These are phyloP conservation scores for Protodeltote pygarga DNA, from an alignment of 2,888 invertebrate genomes.

Conservation along the genomic window DNA sequence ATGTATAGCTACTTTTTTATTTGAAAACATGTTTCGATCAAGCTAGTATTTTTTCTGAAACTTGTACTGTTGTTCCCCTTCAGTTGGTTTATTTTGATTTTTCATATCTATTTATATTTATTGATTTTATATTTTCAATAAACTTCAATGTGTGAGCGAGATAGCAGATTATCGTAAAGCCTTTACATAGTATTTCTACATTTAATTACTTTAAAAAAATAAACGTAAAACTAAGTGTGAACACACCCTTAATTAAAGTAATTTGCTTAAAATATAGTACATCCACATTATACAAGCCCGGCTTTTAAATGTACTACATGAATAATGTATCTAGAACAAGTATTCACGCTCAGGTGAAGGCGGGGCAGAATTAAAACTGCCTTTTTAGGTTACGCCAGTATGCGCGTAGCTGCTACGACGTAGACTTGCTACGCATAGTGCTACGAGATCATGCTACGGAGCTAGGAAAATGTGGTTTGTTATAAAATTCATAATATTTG, in stretches of 20 bases:
- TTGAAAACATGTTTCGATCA: too few species aligned
- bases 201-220: too few species aligned
- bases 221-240: neutral
- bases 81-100: too few species aligned
- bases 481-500: conserved; percentile 1
- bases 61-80: too few species aligned
- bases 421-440: conserved; percentile 22
- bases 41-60: too few species aligned
- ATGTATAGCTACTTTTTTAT: too few species aligned
- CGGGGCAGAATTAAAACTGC: conserved; percentile 25
- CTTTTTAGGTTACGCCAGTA: conserved; percentile 31
- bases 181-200: too few species aligned
- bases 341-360: conserved; percentile 41
- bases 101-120: too few species aligned
- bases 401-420: conserved; percentile 30
- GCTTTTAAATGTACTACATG: conserved; percentile 44
- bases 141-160: too few species aligned
- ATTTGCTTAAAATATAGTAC: conserved; percentile 40
- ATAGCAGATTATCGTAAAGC: too few species aligned
- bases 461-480: conserved; percentile 2
- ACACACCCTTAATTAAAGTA: conserved; percentile 29
- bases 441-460: conserved; percentile 24
- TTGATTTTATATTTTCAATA: too few species aligned
- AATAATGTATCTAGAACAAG: conserved; percentile 52
- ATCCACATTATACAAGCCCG: conserved; percentile 29